phyloP scores from a whole-genome alignment of 2,113 vertebrate species.

The Oryzias woworae region DNA sequence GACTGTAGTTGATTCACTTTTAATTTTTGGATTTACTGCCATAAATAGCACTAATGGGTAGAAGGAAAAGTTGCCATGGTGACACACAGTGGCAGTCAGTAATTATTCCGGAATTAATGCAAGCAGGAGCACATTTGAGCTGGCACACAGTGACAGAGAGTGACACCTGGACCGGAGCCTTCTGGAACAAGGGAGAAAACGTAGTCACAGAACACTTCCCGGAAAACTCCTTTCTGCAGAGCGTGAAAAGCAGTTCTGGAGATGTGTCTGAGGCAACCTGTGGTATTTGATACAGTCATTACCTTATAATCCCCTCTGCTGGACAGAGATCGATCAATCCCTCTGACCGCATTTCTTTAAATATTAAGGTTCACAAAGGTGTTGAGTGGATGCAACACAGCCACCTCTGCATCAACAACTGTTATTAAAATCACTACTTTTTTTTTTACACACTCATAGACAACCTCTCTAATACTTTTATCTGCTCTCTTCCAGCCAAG shows the following conservation, averaged over 20 bases:
- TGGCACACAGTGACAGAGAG: slow-evolving; percentile 37
- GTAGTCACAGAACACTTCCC: neutral
- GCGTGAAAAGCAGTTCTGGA: neutral
- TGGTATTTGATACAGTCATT: slow-evolving; percentile 30
- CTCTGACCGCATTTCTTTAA: neutral
- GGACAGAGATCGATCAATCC: slow-evolving; percentile 35
- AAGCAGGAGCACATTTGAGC: slow-evolving; percentile 30
- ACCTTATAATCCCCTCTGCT: slow-evolving; percentile 44
- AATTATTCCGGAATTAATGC: slow-evolving; percentile 64
- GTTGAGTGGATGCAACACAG: neutral
- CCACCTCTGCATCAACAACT: slow-evolving; percentile 30
- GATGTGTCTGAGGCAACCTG: too few species aligned
- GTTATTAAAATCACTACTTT: neutral
- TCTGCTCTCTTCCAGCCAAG: slow-evolving; percentile 61
- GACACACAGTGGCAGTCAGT: slow-evolving; percentile 60
- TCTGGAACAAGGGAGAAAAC: neutral
- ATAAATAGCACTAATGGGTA: slow-evolving; percentile 62
- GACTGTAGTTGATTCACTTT: slow-evolving; percentile 12
- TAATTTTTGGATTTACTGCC: slow-evolving; percentile 16
- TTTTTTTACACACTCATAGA: neutral
- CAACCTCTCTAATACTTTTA: slow-evolving; percentile 13
- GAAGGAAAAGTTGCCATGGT: slow-evolving; percentile 69
- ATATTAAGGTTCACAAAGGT: neutral
- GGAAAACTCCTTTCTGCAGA: neutral
- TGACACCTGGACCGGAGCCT: slow-evolving; percentile 45